phyloP scores from a whole-genome alignment of 2,888 invertebrate species.

The Nebria brevicollis region DNA sequence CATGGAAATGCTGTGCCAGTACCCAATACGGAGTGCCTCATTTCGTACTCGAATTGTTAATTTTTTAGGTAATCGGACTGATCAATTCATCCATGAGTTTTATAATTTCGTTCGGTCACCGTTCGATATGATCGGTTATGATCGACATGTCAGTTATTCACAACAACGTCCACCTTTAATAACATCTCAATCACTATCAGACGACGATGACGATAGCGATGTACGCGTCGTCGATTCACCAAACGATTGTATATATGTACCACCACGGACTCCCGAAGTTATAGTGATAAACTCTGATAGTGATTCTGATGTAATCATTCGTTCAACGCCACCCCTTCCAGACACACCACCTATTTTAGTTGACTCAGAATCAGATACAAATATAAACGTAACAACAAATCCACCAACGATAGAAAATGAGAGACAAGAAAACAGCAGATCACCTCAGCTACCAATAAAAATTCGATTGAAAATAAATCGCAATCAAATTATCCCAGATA shows the following conservation, averaged over 20 bases:
- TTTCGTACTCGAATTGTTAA: slow-evolving; percentile 77
- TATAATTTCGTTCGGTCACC: slow-evolving; percentile 87
- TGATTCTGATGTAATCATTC: slow-evolving; percentile 56
- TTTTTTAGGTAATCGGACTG: slow-evolving; percentile 76
- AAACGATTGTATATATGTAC: slow-evolving; percentile 43
- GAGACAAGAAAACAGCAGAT: slow-evolving; percentile 8
- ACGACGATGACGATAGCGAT: slow-evolving; percentile 60
- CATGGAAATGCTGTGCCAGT: slow-evolving; percentile 73
- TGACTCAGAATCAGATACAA: slow-evolving; percentile 50
- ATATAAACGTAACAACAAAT: slow-evolving; percentile 24
- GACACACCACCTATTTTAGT: slow-evolving; percentile 52
- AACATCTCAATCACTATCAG: slow-evolving; percentile 53
- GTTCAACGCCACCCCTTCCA: slow-evolving; percentile 53
- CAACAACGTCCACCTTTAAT: slow-evolving; percentile 50
- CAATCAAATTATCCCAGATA: slow-evolving; percentile 19
- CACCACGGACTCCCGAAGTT: slow-evolving; percentile 45
- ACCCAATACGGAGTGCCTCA: slow-evolving; percentile 74
- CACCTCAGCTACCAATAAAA: slow-evolving; percentile 49
- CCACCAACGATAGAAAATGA: slow-evolving; percentile 4
- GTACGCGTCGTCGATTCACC: slow-evolving; percentile 57
- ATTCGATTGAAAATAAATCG: slow-evolving; percentile 54
- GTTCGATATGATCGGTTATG: slow-evolving; percentile 86
- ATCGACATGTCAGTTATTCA: slow-evolving; percentile 73
- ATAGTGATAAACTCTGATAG: slow-evolving; percentile 55
- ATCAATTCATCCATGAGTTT: slow-evolving; percentile 91